A percentile compares a stretch with the other conserved stretches of the same genome.
Evolutionary conservation across 2,888 invertebrate genomes (phyloP).

Genomic region (Tinea pellionella): DNA sequence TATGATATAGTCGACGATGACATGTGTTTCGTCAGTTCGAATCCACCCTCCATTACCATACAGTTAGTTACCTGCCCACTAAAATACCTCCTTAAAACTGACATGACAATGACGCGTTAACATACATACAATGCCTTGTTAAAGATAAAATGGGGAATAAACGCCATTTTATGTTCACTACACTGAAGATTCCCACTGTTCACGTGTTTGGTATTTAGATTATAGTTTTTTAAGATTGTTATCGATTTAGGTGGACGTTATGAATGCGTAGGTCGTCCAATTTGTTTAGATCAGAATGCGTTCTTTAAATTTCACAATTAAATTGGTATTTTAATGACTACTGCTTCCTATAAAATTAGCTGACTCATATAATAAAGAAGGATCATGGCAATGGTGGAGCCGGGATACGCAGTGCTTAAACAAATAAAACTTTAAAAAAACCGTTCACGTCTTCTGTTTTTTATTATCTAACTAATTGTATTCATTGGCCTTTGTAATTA

Average conservation of each 20-base stretch:
- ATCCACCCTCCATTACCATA: constrained; percentile 53
- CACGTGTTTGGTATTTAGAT: neutral
- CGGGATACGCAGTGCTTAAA: neutral
- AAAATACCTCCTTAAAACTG: constrained; percentile 48
- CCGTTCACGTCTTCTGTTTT: neutral
- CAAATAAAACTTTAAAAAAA: neutral
- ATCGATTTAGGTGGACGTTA: neutral
- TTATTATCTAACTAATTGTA: neutral
- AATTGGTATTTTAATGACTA: neutral
- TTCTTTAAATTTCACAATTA: neutral
- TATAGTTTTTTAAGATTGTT: neutral
- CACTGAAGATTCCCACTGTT: constrained; percentile 2
- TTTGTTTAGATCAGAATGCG: neutral
- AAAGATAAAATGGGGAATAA: constrained; percentile 36
- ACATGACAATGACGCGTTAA: constrained; percentile 62
- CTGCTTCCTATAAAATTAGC: neutral
- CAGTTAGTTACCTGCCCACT: constrained; percentile 43
- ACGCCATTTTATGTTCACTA: neutral
- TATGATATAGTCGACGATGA: constrained; percentile 46
- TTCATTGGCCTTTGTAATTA: neutral
- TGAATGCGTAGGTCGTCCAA: constrained; percentile 5
- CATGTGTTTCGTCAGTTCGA: constrained; percentile 57
- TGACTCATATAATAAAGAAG: neutral
- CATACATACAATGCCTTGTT: constrained; percentile 50
- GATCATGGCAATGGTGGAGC: neutral